Conservation (phyloP, 2,888 invertebrate genomes). For the Apoderus coryli region DNA sequence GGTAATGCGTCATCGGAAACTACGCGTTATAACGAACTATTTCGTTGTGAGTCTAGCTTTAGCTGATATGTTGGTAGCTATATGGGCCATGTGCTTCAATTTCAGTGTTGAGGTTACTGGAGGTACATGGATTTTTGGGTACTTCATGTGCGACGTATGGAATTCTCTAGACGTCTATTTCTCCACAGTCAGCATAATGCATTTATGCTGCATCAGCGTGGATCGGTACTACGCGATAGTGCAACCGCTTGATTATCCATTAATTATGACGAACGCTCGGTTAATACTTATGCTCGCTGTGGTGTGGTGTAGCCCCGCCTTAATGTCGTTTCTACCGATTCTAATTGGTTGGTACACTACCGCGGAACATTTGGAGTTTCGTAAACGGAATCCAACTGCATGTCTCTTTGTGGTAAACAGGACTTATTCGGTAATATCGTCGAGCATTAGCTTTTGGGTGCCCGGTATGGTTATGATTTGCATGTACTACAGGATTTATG, state of each 20-base stretch:
- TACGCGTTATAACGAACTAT: conserved; percentile 83
- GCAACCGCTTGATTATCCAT: conserved; percentile 82
- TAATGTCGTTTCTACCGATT: conserved; percentile 88
- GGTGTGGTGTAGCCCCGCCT: conserved; percentile 84
- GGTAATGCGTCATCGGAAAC: conserved; percentile 62
- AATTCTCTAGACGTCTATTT: conserved; percentile 93
- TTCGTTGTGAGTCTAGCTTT: conserved; percentile 90
- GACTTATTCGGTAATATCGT: conserved; percentile 76
- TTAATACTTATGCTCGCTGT: conserved; percentile 70
- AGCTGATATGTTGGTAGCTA: conserved; percentile 88
- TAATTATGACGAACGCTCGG: conserved; percentile 78
- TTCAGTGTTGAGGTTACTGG: conserved; percentile 77
- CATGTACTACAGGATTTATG: conserved; percentile 82
- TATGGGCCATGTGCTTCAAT: conserved; percentile 90
- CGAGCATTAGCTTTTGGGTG: conserved; percentile 86
- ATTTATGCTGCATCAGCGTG: conserved; percentile 84
- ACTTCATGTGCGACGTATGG: conserved; percentile 91
- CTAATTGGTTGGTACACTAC: conserved; percentile 94
- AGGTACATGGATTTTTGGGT: conserved; percentile 76
- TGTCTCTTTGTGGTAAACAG: conserved; percentile 79
- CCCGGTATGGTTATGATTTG: conserved; percentile 86
- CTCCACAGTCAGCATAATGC: conserved; percentile 83
- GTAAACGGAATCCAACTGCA: conserved; percentile 51
- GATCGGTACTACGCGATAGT: conserved; percentile 85
- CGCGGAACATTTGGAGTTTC: conserved; percentile 54